Evolutionary conservation across 2,888 invertebrate genomes (phyloP), one percentile per base, ranked within the genome.

Genomic region (Cheilosia vulpina): DNA sequence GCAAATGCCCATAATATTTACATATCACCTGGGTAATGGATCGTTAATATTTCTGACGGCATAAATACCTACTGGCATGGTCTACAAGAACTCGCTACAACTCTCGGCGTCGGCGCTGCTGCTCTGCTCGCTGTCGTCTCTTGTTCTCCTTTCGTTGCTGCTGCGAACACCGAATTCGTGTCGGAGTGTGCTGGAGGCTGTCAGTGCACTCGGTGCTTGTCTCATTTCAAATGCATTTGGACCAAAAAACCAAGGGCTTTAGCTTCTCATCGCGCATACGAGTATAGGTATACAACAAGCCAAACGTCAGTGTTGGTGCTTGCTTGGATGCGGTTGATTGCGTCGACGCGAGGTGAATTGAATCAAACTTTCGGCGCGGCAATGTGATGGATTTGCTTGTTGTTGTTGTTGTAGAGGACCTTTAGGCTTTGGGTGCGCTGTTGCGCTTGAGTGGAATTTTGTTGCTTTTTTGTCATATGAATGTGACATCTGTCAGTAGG

Each of bases 1-100:
- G 75, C 84, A 75, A 79, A 84, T 84, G 84, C 79, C 84, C 84
- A 84, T 76, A 84, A 84, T 84, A 84, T 84, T 84, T 84, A 80
- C 84, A 80, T 84, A 84, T 84, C 75, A 73, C 80, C 69, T 80
- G 84, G 80, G 84, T 84, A 84, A 84, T 84, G 84, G 75, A 75
- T 84, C 84, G 84, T 84, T 84, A 84, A 84, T 84, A 80, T 71
- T 84, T 84, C 71, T 84, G 83, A 84, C 79, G 79, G 60, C 71
- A 80, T 80, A 84, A 84, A 84, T 75, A 84, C 80, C 71, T 84
- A 71, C 79, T 84, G 79, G 58, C 58, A 71, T 58, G 55, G 57
- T 68, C 50, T 83, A 19, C 21, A 34, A 31, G 21, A 57, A 21
- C 31, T 68, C 50, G 31, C 9, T 41, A 50, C 17, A 15, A 52